Conservation (phyloP, 1,140 invertebrate genomes). For the Oedothorax gibbosus region DNA sequence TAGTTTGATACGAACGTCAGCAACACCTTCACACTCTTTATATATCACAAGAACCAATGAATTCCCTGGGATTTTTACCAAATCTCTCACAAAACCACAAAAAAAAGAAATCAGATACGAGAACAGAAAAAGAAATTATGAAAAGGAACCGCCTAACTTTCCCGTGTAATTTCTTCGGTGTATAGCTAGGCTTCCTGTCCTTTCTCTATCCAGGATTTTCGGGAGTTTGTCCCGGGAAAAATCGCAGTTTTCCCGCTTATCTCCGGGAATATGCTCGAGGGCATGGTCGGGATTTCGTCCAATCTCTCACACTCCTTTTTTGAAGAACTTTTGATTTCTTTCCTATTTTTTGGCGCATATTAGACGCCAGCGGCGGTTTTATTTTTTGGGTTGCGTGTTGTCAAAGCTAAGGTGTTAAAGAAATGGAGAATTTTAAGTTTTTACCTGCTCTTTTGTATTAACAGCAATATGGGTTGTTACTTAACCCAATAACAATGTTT, state of each 20-base stretch:
- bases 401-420: too few species aligned
- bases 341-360: neutral
- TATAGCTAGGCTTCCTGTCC: neutral
- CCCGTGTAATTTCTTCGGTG: too few species aligned
- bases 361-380: neutral
- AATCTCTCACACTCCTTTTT: neutral
- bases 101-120: neutral
- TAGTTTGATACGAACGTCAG: too few species aligned
- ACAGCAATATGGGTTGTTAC: too few species aligned
- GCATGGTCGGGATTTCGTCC: neutral
- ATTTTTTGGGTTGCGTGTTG: too few species aligned
- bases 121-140: neutral
- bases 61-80: too few species aligned
- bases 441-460: too few species aligned
- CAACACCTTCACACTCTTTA: too few species aligned
- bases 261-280: neutral
- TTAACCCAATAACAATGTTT: too few species aligned
- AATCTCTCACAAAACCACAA: neutral
- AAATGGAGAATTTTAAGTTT: too few species aligned
- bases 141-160: neutral
- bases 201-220: conserved; percentile 8
- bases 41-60: too few species aligned
- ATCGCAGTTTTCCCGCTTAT: conserved; percentile 2
- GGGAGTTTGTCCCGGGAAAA: neutral
- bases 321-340: neutral